Conservation (phyloP, 2,113 vertebrate genomes). For the Oreochromis spilurus region DNA sequence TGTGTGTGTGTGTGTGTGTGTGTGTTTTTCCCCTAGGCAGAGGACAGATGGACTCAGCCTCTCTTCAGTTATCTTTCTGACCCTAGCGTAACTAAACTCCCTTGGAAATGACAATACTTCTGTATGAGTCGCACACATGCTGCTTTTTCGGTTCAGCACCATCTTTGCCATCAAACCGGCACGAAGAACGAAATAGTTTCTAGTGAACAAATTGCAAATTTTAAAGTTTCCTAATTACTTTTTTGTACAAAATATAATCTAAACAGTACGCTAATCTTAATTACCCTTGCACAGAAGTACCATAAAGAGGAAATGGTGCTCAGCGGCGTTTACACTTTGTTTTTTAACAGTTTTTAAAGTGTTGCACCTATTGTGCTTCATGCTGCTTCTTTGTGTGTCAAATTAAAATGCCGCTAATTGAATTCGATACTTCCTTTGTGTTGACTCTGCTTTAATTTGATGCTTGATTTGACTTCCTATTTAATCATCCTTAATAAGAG, state of each 20-base stretch:
- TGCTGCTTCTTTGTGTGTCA: not conserved
- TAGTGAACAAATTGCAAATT: not conserved
- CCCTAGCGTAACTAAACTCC: conserved; percentile 47
- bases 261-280: not conserved
- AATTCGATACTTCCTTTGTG: not conserved
- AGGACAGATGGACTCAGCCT: conserved; percentile 58
- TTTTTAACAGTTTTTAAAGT: not conserved
- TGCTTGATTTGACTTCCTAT: not conserved
- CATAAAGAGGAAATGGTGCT: not conserved
- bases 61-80: conserved; percentile 47
- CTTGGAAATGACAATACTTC: not conserved
- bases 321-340: not conserved
- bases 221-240: not conserved
- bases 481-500: not conserved
- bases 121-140: not conserved
- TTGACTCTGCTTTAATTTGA: conserved; percentile 3
- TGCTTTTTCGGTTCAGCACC: not conserved
- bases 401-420: not conserved
- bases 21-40: conserved; percentile 28
- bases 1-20: not conserved
- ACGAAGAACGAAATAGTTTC: not conserved
- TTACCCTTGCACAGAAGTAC: not conserved
- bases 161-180: not conserved
- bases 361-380: not conserved
- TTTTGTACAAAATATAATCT: not conserved